phyloP scores from a whole-genome alignment of 2,888 invertebrate species.

The Synanthedon andrenaeformis region DNA sequence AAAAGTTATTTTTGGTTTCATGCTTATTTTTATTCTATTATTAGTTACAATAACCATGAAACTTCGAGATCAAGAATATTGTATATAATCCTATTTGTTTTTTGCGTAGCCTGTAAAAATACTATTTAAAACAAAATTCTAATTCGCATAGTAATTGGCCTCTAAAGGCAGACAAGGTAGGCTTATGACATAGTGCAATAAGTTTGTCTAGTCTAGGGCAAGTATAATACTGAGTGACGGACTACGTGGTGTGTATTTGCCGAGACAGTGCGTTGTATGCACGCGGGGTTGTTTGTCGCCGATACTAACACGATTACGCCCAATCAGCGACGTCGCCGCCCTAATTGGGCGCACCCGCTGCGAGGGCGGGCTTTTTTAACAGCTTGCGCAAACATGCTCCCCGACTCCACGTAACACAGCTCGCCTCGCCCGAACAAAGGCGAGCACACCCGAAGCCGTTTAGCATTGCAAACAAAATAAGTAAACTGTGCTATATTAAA shows the following conservation, averaged over 20 bases:
- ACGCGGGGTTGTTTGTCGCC: slow-evolving; percentile 39
- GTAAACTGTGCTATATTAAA: not conserved
- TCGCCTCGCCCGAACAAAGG: slow-evolving; percentile 8
- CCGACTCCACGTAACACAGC: slow-evolving; percentile 7
- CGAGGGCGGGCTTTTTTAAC: slow-evolving; percentile 65
- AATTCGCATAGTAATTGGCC: no score
- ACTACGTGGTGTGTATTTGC: not conserved
- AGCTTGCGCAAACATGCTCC: slow-evolving; percentile 52
- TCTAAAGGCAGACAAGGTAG: no score
- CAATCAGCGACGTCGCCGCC: slow-evolving; percentile 66
- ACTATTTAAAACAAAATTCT: no score
- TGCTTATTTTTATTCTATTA: no score
- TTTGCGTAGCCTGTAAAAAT: no score
- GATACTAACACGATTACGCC: slow-evolving; percentile 66
- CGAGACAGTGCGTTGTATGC: not conserved
- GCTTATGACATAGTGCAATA: no score
- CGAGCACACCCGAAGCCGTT: not conserved
- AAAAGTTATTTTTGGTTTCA: no score
- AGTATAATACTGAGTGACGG: no score
- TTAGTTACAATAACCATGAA: no score
- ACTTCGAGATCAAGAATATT: no score
- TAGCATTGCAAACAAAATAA: not conserved
- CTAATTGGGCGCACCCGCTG: slow-evolving; percentile 61
- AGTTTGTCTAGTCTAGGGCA: no score
- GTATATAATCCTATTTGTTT: no score